Percentiles rank a stretch among this genome's conserved stretches.
phyloP scores from a whole-genome alignment of 2,113 vertebrate species.

The Campylomormyrus numenius region DNA sequence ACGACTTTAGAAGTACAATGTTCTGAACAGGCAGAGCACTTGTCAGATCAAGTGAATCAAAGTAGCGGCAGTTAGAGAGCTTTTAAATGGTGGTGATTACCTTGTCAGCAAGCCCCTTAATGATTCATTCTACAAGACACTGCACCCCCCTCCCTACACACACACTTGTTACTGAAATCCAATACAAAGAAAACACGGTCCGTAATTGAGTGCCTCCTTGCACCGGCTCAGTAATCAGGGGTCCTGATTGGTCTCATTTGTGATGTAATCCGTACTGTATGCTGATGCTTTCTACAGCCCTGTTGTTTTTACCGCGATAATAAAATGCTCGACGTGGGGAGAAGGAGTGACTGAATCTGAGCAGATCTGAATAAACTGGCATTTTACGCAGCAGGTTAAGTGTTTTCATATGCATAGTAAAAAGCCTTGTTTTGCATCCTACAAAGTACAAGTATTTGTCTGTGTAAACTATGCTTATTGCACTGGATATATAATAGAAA shows the following conservation, averaged over 20 bases:
- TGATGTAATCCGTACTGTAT: neutral
- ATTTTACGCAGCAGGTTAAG: neutral
- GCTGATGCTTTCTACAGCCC: neutral
- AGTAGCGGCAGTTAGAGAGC: neutral
- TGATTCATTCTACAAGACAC: neutral
- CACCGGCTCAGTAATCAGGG: neutral
- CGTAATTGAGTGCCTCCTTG: neutral
- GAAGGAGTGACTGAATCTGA: neutral
- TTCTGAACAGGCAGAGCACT: neutral
- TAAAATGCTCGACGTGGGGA: neutral
- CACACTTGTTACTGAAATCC: conserved; percentile 3
- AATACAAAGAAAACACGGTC: neutral
- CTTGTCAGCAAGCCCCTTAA: neutral
- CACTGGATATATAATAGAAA: neutral
- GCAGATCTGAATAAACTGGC: neutral
- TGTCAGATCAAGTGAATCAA: conserved; percentile 4
- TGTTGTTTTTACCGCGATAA: neutral
- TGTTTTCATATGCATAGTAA: neutral
- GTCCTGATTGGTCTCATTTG: neutral
- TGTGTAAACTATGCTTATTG: neutral
- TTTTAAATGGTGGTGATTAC: neutral
- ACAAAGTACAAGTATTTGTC: neutral
- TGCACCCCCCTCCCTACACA: neutral
- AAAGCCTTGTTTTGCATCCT: neutral
- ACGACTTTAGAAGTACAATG: neutral